Conservation (phyloP, 2,888 invertebrate species). For the Dorcus parallelipipedus region DNA sequence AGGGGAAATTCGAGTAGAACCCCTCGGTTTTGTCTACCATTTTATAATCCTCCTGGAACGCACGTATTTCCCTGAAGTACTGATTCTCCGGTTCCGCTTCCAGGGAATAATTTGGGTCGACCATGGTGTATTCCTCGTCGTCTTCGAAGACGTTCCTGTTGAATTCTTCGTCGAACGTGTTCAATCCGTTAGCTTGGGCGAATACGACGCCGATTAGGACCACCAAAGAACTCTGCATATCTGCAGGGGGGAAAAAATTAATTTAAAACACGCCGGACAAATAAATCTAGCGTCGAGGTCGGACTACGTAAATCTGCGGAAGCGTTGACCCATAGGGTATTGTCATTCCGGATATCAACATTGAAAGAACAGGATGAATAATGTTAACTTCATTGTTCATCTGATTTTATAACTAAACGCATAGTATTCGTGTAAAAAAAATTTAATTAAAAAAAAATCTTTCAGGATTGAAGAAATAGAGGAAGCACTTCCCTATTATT, state of each 20-base stretch:
- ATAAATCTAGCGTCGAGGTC: background rate
- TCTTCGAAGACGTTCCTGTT: conserved; percentile 13
- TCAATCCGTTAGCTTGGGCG: background rate
- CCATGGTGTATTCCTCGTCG: conserved; percentile 8
- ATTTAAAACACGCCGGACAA: too few relatives aligned
- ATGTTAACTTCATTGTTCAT: conserved; percentile 12
- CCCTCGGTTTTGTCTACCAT: conserved; percentile 10
- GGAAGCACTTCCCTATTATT: too few relatives aligned
- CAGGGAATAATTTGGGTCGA: background rate
- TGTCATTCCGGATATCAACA: conserved; percentile 31
- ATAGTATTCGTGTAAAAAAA: too few relatives aligned
- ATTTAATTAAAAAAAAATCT: too few relatives aligned
- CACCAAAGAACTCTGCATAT: background rate
- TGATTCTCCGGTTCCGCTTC: conserved; percentile 3
- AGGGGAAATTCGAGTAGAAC: too few relatives aligned
- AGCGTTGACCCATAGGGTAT: conserved; percentile 30
- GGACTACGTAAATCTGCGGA: conserved; percentile 14
- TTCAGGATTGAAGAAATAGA: too few relatives aligned
- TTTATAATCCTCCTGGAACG: conserved; percentile 13
- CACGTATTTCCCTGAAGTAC: conserved; percentile 10
- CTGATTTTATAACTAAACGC: conserved; percentile 15
- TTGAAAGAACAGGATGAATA: conserved; percentile 34
- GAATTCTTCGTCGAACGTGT: conserved; percentile 9
- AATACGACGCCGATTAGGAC: background rate
- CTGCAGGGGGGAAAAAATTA: background rate